Base-by-base conservation (phyloP, 2,888 invertebrate species). In the Calameuta filiformis region DNA sequence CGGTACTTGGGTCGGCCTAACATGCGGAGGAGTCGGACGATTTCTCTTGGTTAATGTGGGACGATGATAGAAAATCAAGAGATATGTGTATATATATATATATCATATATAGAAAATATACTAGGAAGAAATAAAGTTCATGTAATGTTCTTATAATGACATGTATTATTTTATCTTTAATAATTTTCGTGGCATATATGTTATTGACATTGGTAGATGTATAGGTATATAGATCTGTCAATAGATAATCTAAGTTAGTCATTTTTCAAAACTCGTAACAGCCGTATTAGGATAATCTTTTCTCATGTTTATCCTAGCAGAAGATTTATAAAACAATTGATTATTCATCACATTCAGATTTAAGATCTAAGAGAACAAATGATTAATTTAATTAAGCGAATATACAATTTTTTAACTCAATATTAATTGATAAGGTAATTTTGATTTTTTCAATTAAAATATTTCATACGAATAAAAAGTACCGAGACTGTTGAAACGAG, bases 81-180 rank as follows among this genome's bases (percentile, higher is more conserved):
- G 1, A 56, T 4, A 23, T 56, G 23, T 23, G 23, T 4, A 23
- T 40, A 40, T 40, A 40, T 40, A 12, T 12, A 4, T 4, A 40
- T 4, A 40, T 12, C 15, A 31, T 31, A 31, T 31, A 31, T 31
- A 56, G 4, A 56, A 56, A 23, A 23, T 56, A 23, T 23, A 56
- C 40, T 23, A 56, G 40, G 40, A 56, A 56, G 40, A 56, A 56
- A 56, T 56, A 56, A 56, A 56, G 4, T 56, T 23, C 75, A 76
- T 71, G 78, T 84, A 85, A 85, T 85, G 83, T 35, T 73, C 79
- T 85, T 84, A 84, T 85, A 85, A 84, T 84, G 83, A 81, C 83
- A 71, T 78, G 79, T 83, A 84, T 84, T 84, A 80, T 73, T 23
- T 56, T 23, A 56, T 23, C 40, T 56, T 56, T 56, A 2, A 56